Evolutionary conservation across 2,797 vertebrate genomes (phyloP).

Genomic region (Hydrocynus forskahlii): DNA sequence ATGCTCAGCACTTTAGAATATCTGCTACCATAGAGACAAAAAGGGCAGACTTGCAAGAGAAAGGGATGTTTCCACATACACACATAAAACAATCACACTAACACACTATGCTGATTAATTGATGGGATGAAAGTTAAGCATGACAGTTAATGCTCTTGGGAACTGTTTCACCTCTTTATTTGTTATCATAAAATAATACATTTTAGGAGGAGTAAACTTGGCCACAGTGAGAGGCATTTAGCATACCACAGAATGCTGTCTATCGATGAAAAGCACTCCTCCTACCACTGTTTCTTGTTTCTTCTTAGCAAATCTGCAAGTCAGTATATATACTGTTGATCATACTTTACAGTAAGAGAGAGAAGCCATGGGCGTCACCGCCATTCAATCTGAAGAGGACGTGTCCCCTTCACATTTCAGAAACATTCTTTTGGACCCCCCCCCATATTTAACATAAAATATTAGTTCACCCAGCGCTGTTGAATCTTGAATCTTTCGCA

Average conservation of each 20-base stretch:
- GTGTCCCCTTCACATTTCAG: no score
- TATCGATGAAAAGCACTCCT: conserved; percentile 57
- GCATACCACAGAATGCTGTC: conserved; percentile 48
- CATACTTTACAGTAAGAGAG: background rate
- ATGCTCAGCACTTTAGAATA: conserved; percentile 66
- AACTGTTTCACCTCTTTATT: conserved; percentile 70
- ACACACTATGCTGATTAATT: conserved; percentile 46
- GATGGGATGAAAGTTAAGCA: conserved; percentile 61
- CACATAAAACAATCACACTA: conserved; percentile 25
- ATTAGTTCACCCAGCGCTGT: no score
- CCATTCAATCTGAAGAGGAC: no score
- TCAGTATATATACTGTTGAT: conserved; percentile 3
- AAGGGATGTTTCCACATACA: conserved; percentile 6
- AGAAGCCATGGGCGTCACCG: no score
- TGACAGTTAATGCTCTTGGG: conserved; percentile 71
- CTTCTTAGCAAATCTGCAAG: conserved; percentile 15
- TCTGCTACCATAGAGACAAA: conserved; percentile 66
- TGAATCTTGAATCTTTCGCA: no score
- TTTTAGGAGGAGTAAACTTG: conserved; percentile 57
- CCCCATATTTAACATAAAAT: no score
- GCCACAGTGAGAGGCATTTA: conserved; percentile 60
- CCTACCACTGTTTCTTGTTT: background rate
- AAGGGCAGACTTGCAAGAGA: conserved; percentile 52
- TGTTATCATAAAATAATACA: conserved; percentile 71
- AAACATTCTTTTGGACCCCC: no score